Base-by-base conservation (phyloP, 1,140 invertebrate species). In the Orchestia grillus region DNA sequence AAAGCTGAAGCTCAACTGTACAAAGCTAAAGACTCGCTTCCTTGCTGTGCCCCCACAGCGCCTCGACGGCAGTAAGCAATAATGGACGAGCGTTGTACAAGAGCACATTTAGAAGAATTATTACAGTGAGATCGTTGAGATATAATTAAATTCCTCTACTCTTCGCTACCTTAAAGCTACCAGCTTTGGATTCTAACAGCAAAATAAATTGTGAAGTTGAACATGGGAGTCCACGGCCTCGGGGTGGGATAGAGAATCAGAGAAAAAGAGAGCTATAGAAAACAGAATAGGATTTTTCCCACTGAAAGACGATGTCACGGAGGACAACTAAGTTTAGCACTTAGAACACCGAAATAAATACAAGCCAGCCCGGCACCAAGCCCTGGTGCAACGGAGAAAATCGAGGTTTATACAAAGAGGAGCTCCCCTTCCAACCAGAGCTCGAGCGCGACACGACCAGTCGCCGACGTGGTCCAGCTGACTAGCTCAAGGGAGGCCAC, bases 111-210 rank as follows among this genome's bases (percentile, higher is more conserved):
- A 77, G 62, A 77, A 77, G 62, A 77, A 36, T 77, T 77, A 77
- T 77, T 77, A 77, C 62, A 91, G 41, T 91, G 88, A 91, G 88
- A 91, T 91, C 88, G 88, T 42, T 91, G 41, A 42, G 41, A 91
- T 91, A 91, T 42, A 91, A 44, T 91, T 91, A 91, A 88, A 91
- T 91, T 43, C 15, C 88, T 91, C 88, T 91, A 91, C 88, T 44
- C 4, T 91, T 91, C 16, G 23, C 88, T 91, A 91, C 88, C 88
- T 91, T 91, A 91, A 4, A 91, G 88, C 88, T 91, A 91, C 88
- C 36, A 44, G 88, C 88, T 91, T 91, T 91, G 88, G 88, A 91
- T 41, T 91, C 28, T 41, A 91, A 91, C 88, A 91, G 19, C 88
- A 91, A 91, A 91, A 91, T 42, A 91, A 91, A 91, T 91, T 91